phyloP scores from a whole-genome alignment of 2,888 invertebrate species.

The Torymus auratus region DNA sequence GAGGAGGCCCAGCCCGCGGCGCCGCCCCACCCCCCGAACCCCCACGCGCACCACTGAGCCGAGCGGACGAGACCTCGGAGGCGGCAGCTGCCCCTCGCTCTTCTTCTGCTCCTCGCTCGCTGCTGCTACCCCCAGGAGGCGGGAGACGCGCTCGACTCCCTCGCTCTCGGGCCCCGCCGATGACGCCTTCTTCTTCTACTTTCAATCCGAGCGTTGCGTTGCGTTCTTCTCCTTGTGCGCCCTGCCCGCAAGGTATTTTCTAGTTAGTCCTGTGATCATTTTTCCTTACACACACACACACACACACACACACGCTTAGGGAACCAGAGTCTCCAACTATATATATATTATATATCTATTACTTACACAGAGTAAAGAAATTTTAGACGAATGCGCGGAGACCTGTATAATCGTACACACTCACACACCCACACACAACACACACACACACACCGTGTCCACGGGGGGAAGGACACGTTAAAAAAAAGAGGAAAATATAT shows the following conservation, averaged over 20 bases:
- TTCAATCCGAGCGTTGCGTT: slow-evolving; percentile 29
- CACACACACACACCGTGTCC: slow-evolving; percentile 67
- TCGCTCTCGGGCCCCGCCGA: slow-evolving; percentile 32
- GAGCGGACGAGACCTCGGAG: slow-evolving; percentile 23
- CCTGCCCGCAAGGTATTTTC: slow-evolving; percentile 70
- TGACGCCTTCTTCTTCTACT: background rate
- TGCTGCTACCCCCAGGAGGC: slow-evolving; percentile 30
- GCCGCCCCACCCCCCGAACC: slow-evolving; percentile 50
- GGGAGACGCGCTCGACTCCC: slow-evolving; percentile 34
- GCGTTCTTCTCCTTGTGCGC: slow-evolving; percentile 22
- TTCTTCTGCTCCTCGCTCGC: slow-evolving; percentile 35
- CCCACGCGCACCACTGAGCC: slow-evolving; percentile 56
- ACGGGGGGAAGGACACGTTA: slow-evolving; percentile 74
- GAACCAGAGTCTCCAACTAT: background rate
- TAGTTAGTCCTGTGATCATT: slow-evolving; percentile 76
- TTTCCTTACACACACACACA: slow-evolving; percentile 72
- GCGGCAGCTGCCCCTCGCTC: slow-evolving; percentile 26
- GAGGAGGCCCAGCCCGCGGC: slow-evolving; percentile 78
- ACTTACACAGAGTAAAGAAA: background rate
- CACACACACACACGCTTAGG: slow-evolving; percentile 12
- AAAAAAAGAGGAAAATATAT: slow-evolving; percentile 59
- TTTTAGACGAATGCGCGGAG: background rate
- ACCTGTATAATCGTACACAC: background rate
- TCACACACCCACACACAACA: background rate
- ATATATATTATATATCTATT: background rate